Base-by-base conservation (phyloP, 1,140 invertebrate genomes). In the Brachionus rubens region DNA sequence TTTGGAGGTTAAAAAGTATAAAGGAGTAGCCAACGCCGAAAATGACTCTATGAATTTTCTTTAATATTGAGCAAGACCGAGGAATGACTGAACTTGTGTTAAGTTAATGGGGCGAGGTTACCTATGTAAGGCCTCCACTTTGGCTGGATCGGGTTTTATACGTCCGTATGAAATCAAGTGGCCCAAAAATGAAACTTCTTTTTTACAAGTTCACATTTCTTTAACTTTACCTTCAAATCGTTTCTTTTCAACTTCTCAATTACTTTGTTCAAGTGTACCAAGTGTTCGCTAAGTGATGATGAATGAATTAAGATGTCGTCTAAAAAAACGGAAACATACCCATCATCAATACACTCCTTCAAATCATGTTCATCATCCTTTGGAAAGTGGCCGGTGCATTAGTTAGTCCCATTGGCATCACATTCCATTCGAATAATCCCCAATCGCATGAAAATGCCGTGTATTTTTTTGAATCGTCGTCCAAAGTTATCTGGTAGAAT, bases 41-140 rank as follows among this genome's bases (percentile, higher is more conserved):
- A 46, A 75, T 9, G 28, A 7, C 19, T 56, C 33, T 19, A 75
- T 36, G 40, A 75, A 75, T 24, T 48, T 52, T 4, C 70, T 6
- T 21, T 54, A 56, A 40, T 75, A 75, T 36, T 43, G 21, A 6
- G 48, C 24, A 19, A 75, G 50, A 14, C 70, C 70, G 10, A 75
- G 52, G 77, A 88, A 87, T 12, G 79, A 26, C 41, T 82, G 78
- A 0, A 87, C 40, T 50, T 85, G 80, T 36, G 82, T 81, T 3
- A 80, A 62, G 76, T 77, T 82, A 47, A 65, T 79, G 28, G 79
- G 78, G 12, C 59, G 59, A 16, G 16, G 7, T 19, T 40, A 40
- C 16, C 33, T 65, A 19, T 65, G 33, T 40, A 65, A 19, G 26
- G 59, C 59, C 41, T 65, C 59, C 10, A 54, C 50, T 54, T 54